phyloP scores from a whole-genome alignment of 2,888 invertebrate species.

The Lampropteryx suffumata region DNA sequence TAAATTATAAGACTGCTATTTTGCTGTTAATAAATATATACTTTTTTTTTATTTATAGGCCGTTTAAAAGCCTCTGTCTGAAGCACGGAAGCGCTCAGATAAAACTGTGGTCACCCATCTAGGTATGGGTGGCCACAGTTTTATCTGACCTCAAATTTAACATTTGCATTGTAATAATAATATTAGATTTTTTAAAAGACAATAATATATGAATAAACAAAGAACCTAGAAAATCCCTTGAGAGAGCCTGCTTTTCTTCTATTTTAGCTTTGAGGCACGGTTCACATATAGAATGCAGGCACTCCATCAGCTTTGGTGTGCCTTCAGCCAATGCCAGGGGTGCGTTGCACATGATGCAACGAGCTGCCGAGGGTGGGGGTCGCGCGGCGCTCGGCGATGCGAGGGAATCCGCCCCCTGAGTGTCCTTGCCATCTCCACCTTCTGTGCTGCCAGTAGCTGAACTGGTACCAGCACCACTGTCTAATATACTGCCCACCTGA shows the following conservation, averaged over 20 bases:
- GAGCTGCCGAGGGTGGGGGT: conserved; percentile 55
- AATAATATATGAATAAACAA: no score
- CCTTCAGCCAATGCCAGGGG: conserved; percentile 64
- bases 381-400: conserved; percentile 60
- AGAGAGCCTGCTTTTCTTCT: conserved; percentile 64
- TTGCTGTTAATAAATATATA: no score
- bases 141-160: no score
- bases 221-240: conserved; percentile 67
- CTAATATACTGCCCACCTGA: conserved; percentile 9
- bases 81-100: no score
- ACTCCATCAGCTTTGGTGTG: conserved; percentile 91
- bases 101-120: no score
- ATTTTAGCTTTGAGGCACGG: conserved; percentile 88
- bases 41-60: no score
- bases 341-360: conserved; percentile 80
- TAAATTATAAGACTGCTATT: no score
- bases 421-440: conserved; percentile 39
- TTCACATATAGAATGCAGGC: conserved; percentile 93
- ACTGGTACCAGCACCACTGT: conserved; percentile 20
- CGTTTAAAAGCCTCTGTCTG: no score
- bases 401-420: conserved; percentile 62
- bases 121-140: no score
- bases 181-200: no score
- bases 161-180: no score
- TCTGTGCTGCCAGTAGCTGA: conserved; percentile 27